These are phyloP conservation scores for Brachionus paranguensis DNA, from an alignment of 1,140 invertebrate genomes.

Conservation along the genomic window DNA sequence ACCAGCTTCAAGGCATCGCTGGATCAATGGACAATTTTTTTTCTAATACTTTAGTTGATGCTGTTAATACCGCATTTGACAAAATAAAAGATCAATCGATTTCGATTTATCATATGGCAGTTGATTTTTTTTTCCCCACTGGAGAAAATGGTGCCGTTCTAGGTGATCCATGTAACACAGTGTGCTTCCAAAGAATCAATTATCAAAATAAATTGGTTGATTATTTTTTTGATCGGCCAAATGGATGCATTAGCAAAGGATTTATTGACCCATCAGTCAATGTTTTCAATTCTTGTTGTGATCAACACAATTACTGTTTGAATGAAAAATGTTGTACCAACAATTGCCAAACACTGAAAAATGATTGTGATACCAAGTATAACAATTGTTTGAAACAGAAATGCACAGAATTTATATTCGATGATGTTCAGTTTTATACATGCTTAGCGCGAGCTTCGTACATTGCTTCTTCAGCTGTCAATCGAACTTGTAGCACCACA, in stretches of 20 bases:
- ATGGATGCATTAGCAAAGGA: slow-evolving; percentile 33
- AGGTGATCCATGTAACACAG: slow-evolving; percentile 10
- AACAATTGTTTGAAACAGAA: slow-evolving; percentile 18
- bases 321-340: slow-evolving; percentile 31
- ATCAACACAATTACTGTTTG: slow-evolving; percentile 24
- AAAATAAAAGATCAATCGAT: slow-evolving; percentile 16
- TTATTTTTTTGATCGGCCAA: slow-evolving; percentile 38
- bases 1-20: neutral
- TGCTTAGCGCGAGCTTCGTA: slow-evolving; percentile 17
- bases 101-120: neutral
- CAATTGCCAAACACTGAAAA: slow-evolving; percentile 22
- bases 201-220: slow-evolving; percentile 20
- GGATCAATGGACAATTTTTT: slow-evolving; percentile 32
- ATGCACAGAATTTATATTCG: neutral
- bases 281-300: slow-evolving; percentile 28
- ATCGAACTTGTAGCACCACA: slow-evolving; percentile 2
- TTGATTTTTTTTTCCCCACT: neutral
- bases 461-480: slow-evolving; percentile 26
- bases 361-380: slow-evolving; percentile 29
- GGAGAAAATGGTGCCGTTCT: neutral
- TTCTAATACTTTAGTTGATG: neutral
- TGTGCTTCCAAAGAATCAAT: slow-evolving; percentile 32
- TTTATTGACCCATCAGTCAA: slow-evolving; percentile 4
- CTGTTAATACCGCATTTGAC: slow-evolving; percentile 26
- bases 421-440: slow-evolving; percentile 28